Conservation (phyloP, 92 coral and sea anemone species). For the Galaxea fascicularis region DNA sequence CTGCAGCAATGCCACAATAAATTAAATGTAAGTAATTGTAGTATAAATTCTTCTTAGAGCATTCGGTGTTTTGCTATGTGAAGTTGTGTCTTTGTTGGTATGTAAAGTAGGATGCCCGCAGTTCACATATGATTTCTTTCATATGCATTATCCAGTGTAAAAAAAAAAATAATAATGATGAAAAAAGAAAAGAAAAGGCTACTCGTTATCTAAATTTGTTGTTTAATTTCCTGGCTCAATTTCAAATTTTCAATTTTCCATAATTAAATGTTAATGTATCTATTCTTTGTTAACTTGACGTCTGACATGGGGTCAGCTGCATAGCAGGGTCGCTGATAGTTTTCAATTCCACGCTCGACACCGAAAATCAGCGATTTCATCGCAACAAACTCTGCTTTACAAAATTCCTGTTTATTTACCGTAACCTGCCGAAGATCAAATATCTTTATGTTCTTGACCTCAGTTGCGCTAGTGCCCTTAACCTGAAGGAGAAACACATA, state of each 20-base stretch:
- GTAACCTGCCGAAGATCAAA: neutral
- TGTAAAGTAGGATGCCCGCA: too few species aligned
- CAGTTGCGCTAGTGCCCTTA: neutral
- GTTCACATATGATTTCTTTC: too few species aligned
- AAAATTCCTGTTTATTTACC: neutral
- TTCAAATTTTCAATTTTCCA: too few species aligned
- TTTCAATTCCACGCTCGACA: neutral
- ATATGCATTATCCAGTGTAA: too few species aligned
- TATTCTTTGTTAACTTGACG: conserved; percentile 15
- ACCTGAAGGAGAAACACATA: neutral
- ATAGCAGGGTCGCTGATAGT: neutral
- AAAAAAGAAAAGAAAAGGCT: too few species aligned
- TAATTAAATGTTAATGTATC: conserved; percentile 33
- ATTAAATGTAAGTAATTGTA: too few species aligned
- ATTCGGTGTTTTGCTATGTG: too few species aligned
- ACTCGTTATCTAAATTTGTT: neutral
- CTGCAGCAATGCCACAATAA: too few species aligned
- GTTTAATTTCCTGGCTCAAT: conserved; percentile 7
- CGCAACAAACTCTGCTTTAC: neutral
- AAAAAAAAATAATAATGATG: too few species aligned
- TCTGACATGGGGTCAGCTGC: neutral
- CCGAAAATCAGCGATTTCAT: neutral
- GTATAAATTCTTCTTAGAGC: too few species aligned
- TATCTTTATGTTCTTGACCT: neutral
- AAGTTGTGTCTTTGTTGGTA: too few species aligned